Evolutionary conservation across 2,113 vertebrate genomes (phyloP).

Genomic region (Phasianus colchicus): DNA sequence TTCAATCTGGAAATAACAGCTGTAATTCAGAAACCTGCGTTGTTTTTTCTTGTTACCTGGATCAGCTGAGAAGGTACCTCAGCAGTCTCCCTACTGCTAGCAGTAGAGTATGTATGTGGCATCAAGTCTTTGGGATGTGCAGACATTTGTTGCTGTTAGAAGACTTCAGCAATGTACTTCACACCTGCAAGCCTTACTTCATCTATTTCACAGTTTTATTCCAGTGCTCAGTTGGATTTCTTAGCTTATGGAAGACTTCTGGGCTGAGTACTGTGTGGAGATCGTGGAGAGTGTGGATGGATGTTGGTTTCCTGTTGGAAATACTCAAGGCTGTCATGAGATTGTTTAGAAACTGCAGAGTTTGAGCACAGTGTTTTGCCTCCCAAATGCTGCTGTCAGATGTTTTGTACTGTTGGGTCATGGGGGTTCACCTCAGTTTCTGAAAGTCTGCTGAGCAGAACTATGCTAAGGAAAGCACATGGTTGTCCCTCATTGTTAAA

Average conservation of each 20-base stretch:
- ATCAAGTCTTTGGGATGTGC: neutral
- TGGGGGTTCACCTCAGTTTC: neutral
- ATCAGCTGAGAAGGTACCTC: neutral
- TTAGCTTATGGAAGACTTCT: neutral
- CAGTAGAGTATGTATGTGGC: rapidly evolving
- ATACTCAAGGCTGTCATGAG: slow-evolving; percentile 11
- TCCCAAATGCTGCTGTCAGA: neutral
- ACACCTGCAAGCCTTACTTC: neutral
- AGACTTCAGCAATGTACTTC: neutral
- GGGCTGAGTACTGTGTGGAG: neutral
- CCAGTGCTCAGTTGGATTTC: neutral
- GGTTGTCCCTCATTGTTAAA: neutral
- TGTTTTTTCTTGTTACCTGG: neutral
- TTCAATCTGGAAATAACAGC: neutral
- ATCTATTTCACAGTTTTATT: neutral
- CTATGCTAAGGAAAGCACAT: neutral
- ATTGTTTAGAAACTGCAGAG: slow-evolving; percentile 6
- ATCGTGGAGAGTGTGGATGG: neutral
- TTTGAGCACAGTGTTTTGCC: slow-evolving; percentile 25
- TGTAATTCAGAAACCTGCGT: neutral
- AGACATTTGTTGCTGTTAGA: neutral
- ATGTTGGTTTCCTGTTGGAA: neutral
- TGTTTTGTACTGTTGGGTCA: neutral
- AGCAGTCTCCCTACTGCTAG: neutral
- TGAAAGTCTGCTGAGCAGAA: neutral